Evolutionary conservation across 2,797 vertebrate genomes (phyloP).

Genomic region (Todus mexicanus): DNA sequence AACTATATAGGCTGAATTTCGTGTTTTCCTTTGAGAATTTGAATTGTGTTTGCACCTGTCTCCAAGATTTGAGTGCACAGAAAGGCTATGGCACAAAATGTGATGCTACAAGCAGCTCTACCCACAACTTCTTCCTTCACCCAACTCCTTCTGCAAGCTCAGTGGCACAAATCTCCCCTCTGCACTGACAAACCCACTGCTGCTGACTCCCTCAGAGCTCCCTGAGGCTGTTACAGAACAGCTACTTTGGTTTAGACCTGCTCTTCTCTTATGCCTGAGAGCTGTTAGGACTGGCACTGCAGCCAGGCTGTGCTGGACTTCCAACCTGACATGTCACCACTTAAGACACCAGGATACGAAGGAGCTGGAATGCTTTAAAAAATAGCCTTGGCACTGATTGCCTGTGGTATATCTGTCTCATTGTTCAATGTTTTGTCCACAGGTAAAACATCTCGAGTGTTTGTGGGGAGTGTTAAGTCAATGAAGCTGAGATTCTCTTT

Average conservation of each 20-base stretch:
- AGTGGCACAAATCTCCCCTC: not conserved
- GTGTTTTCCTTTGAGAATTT: not conserved
- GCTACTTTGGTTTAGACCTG: not conserved
- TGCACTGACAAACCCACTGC: not conserved
- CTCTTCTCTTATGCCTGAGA: not conserved
- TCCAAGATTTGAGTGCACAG: accelerated
- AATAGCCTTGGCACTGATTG: not conserved
- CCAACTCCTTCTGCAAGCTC: not conserved
- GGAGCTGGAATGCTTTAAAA: not conserved
- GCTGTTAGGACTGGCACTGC: not conserved
- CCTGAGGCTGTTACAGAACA: not conserved
- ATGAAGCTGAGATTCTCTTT: not conserved
- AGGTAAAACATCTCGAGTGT: not conserved
- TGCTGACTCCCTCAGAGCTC: not conserved
- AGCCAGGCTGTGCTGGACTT: not conserved
- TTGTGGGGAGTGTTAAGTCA: not conserved
- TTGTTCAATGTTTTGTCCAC: not conserved
- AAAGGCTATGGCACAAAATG: not conserved
- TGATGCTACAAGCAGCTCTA: not conserved
- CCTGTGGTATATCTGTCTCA: not conserved
- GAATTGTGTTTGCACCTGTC: not conserved
- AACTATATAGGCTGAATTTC: not conserved
- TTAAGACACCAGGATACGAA: not conserved
- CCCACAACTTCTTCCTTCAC: not conserved
- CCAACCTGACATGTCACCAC: not conserved